A percentile compares a stretch with the other conserved stretches of the same genome.
Evolutionary conservation across 2,797 vertebrate genomes (phyloP).

Genomic region (Liasis olivaceus): DNA sequence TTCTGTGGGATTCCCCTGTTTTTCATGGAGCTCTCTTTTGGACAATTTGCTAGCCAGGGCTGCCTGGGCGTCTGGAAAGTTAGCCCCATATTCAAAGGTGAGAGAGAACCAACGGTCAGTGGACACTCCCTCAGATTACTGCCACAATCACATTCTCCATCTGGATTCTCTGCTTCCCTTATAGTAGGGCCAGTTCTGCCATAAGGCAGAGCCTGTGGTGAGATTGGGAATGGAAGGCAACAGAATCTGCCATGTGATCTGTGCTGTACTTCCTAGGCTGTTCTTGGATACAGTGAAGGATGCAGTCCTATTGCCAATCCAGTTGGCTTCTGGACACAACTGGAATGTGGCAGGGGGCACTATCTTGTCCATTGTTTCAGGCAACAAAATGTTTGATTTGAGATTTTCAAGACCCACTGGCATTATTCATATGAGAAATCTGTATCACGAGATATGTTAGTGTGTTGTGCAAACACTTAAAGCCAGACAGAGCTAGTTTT

Average conservation of each 20-base stretch:
- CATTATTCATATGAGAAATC: not conserved
- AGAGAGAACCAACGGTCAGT: slow-evolving; percentile 47
- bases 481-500: not conserved
- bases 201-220: not conserved
- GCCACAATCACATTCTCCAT: not conserved
- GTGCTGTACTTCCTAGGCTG: not conserved
- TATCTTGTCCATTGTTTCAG: not conserved
- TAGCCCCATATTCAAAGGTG: slow-evolving; percentile 99
- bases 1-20: slow-evolving; percentile 98
- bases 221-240: not conserved
- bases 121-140: fast-evolving
- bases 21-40: slow-evolving; percentile 97
- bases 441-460: not conserved
- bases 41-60: slow-evolving; percentile 95
- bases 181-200: not conserved
- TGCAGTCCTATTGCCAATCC: not conserved
- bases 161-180: not conserved
- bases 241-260: not conserved
- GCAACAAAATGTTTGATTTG: not conserved
- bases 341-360: not conserved
- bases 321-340: not conserved
- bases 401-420: not conserved
- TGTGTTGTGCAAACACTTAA: not conserved
- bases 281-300: not conserved
- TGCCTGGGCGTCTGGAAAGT: slow-evolving; percentile 98